A percentile compares a stretch with the other conserved stretches of the same genome.
phyloP scores from a whole-genome alignment of 2,888 invertebrate species.

The Hirtodrosophila cameraria region DNA sequence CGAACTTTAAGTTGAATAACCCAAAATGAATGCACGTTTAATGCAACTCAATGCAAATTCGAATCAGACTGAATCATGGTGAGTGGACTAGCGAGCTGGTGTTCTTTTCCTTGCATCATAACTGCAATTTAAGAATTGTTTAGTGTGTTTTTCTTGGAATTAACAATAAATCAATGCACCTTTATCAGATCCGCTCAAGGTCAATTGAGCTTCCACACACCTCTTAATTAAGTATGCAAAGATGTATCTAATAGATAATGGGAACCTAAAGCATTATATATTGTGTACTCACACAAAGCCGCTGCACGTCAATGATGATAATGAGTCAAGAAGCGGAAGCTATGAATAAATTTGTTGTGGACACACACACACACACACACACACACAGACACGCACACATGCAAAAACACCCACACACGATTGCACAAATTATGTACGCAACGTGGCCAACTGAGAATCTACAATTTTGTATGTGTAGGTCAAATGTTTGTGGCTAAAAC shows the following conservation, averaged over 20 bases:
- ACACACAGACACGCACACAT: neutral
- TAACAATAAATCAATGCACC: neutral
- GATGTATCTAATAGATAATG: conserved; percentile 20
- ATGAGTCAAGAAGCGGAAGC: conserved; percentile 64
- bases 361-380: conserved; percentile 2
- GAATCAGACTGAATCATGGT: too few relatives aligned
- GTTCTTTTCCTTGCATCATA: too few relatives aligned
- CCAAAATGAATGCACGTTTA: conserved; percentile 35
- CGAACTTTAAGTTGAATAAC: conserved; percentile 62
- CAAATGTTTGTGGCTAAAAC: conserved; percentile 15
- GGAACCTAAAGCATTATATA: conserved; percentile 8
- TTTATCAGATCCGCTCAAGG: conserved; percentile 4
- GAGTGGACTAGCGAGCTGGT: too few relatives aligned
- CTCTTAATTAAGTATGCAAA: neutral
- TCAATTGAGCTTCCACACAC: neutral
- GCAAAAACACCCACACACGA: neutral
- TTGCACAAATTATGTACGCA: conserved; percentile 42
- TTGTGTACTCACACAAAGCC: neutral
- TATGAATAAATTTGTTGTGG: conserved; percentile 60
- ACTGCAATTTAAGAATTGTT: too few relatives aligned
- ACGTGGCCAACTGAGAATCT: conserved; percentile 16
- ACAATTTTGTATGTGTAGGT: conserved; percentile 30
- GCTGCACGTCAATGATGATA: conserved; percentile 46
- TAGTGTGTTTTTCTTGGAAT: too few relatives aligned
- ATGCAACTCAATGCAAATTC: conserved; percentile 47